A percentile compares a stretch with the other conserved stretches of the same genome.
Evolutionary conservation across 2,888 invertebrate species (phyloP).

Genomic region (Alcis repandata): DNA sequence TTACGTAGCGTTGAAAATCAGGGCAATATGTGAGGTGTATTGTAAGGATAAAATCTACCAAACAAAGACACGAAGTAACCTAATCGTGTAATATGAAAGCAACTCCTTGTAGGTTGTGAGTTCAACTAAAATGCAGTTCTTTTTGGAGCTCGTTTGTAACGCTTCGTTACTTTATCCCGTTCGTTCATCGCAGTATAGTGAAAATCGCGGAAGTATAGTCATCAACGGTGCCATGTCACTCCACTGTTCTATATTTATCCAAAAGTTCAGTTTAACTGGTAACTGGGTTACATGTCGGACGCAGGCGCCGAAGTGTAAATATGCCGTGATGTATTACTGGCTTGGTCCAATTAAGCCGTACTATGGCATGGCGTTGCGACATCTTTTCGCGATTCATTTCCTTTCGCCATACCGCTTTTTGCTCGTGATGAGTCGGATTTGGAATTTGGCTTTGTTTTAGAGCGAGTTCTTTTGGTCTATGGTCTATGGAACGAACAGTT

Average conservation of each 20-base stretch:
- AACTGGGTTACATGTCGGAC: slow-evolving; percentile 59
- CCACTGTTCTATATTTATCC: slow-evolving; percentile 60
- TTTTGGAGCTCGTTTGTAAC: neutral
- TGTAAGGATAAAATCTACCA: too few species aligned
- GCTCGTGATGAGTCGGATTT: neutral
- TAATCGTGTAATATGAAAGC: too few species aligned
- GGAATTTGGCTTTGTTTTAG: neutral
- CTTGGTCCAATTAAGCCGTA: slow-evolving; percentile 45
- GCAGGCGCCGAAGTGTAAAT: slow-evolving; percentile 49
- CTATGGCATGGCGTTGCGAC: slow-evolving; percentile 13
- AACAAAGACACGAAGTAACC: too few species aligned
- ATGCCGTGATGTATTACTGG: slow-evolving; percentile 47
- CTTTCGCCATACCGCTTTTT: neutral
- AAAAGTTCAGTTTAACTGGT: slow-evolving; percentile 58
- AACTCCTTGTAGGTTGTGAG: too few species aligned
- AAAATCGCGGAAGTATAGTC: slow-evolving; percentile 39
- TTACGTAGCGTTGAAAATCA: neutral
- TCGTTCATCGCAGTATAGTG: slow-evolving; percentile 11
- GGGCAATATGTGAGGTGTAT: too few species aligned
- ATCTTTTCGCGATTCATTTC: slow-evolving; percentile 3
- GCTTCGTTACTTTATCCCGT: neutral
- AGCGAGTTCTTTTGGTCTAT: neutral
- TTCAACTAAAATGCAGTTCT: neutral
- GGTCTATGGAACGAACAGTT: neutral
- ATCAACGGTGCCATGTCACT: slow-evolving; percentile 57